A percentile compares a stretch with the other conserved stretches of the same genome.
Evolutionary conservation across 2,797 vertebrate genomes (phyloP).

Genomic region (Melanogrammus aeglefinus): DNA sequence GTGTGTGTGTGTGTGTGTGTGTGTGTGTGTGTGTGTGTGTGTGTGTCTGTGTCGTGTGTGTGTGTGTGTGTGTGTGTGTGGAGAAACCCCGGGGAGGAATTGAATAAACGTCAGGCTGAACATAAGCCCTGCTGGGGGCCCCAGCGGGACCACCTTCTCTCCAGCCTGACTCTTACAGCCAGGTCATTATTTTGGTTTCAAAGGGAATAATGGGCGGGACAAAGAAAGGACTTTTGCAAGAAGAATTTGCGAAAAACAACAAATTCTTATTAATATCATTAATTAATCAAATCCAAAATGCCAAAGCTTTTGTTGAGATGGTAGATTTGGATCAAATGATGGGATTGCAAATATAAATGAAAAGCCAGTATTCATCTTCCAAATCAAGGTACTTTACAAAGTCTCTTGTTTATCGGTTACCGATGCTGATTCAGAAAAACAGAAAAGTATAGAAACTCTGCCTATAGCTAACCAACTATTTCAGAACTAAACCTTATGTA

Average conservation of each 20-base stretch:
- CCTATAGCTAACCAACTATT: neutral
- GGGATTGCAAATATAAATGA: too few relatives aligned
- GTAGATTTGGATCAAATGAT: too few relatives aligned
- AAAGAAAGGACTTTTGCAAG: neutral
- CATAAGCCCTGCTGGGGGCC: neutral
- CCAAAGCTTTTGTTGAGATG: too few relatives aligned
- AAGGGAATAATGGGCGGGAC: neutral
- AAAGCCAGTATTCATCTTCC: neutral
- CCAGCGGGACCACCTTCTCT: conserved; percentile 14
- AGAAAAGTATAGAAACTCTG: neutral
- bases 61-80: neutral
- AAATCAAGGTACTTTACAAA: neutral
- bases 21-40: neutral
- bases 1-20: conserved; percentile 14
- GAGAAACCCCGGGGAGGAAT: neutral
- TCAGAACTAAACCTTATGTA: too few relatives aligned
- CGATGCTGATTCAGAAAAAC: neutral
- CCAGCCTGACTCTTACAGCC: conserved; percentile 21
- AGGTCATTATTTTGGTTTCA: neutral
- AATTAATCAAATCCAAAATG: neutral
- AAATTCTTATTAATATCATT: neutral
- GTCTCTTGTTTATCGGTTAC: neutral
- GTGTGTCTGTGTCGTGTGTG: conserved; percentile 15
- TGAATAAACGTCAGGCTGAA: conserved; percentile 20
- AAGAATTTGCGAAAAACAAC: neutral